Conservation (phyloP, 2,113 vertebrate species). For the Hippocampus abdominalis region DNA sequence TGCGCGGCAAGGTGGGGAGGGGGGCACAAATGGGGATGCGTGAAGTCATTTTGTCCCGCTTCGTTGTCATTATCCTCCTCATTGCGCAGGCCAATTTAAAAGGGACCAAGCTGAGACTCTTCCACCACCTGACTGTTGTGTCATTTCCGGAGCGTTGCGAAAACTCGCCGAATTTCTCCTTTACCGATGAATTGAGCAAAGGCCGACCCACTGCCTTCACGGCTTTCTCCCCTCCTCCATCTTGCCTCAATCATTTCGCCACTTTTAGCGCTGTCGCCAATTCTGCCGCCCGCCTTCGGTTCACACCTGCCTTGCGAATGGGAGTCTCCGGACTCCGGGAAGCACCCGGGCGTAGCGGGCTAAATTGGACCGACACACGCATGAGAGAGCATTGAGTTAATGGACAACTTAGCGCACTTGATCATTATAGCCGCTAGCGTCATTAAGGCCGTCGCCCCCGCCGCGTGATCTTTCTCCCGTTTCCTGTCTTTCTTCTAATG, state of each 20-base stretch:
- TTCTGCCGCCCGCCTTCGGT: constrained; percentile 30
- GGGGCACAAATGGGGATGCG: background rate
- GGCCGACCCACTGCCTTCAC: constrained; percentile 26
- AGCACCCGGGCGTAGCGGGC: constrained; percentile 59
- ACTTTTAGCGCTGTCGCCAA: constrained; percentile 10
- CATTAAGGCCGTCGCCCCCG: constrained; percentile 39
- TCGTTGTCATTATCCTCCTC: constrained; percentile 52
- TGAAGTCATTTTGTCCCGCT: constrained; percentile 45
- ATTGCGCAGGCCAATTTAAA: constrained; percentile 62
- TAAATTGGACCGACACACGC: constrained; percentile 68
- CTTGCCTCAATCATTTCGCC: constrained; percentile 20
- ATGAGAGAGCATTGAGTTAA: constrained; percentile 66
- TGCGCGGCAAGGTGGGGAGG: background rate
- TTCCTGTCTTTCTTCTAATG: constrained; percentile 7
- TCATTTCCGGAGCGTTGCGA: constrained; percentile 40
- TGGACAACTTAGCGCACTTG: constrained; percentile 63
- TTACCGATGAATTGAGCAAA: constrained; percentile 46
- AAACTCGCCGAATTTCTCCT: constrained; percentile 47
- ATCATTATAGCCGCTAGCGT: constrained; percentile 62
- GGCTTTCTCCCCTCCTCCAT: constrained; percentile 44
- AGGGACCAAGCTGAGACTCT: constrained; percentile 38
- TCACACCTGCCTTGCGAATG: constrained; percentile 15
- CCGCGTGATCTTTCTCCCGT: constrained; percentile 35
- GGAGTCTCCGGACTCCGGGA: constrained; percentile 46
- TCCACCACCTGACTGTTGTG: constrained; percentile 50